These are phyloP conservation scores for Megalopta genalis DNA, from an alignment of 1,140 invertebrate genomes.

Conservation along the genomic window DNA sequence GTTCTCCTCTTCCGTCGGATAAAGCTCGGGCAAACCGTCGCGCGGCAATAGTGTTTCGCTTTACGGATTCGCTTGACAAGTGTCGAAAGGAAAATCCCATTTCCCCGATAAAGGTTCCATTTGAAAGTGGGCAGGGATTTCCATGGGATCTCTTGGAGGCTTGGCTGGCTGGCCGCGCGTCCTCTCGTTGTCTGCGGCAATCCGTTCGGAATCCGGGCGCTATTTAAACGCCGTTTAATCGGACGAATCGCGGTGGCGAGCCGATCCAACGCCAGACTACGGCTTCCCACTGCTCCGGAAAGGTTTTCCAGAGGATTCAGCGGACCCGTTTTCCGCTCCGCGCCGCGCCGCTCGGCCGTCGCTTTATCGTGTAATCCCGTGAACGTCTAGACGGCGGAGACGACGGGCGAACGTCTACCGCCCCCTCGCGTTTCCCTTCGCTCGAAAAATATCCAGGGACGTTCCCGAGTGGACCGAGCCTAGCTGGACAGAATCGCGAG, in stretches of 20 bases:
- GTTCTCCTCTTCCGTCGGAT: background rate
- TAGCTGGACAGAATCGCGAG: background rate
- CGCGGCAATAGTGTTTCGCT: background rate
- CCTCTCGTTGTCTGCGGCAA: background rate
- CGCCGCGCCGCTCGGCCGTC: background rate
- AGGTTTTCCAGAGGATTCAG: constrained; percentile 35
- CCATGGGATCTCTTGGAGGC: background rate
- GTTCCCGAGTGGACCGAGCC: background rate
- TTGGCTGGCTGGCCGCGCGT: too few relatives aligned
- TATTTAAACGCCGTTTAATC: constrained; percentile 12
- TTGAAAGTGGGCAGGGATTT: background rate
- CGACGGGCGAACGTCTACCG: background rate
- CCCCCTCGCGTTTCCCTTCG: background rate
- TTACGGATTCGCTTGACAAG: background rate
- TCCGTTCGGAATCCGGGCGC: background rate
- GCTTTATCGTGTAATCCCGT: constrained; percentile 38
- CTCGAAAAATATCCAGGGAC: background rate
- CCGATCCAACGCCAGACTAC: constrained; percentile 26
- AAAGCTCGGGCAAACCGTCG: background rate
- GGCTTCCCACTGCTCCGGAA: constrained; percentile 12
- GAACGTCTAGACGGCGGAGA: constrained; percentile 19
- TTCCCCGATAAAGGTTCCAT: background rate
- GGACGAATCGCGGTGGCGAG: background rate
- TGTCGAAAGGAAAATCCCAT: constrained; percentile 4
- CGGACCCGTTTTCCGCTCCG: constrained; percentile 13